A percentile compares a stretch with the other conserved stretches of the same genome.
Evolutionary conservation across 2,113 vertebrate genomes (phyloP).

Genomic region (Fulmarus glacialis): DNA sequence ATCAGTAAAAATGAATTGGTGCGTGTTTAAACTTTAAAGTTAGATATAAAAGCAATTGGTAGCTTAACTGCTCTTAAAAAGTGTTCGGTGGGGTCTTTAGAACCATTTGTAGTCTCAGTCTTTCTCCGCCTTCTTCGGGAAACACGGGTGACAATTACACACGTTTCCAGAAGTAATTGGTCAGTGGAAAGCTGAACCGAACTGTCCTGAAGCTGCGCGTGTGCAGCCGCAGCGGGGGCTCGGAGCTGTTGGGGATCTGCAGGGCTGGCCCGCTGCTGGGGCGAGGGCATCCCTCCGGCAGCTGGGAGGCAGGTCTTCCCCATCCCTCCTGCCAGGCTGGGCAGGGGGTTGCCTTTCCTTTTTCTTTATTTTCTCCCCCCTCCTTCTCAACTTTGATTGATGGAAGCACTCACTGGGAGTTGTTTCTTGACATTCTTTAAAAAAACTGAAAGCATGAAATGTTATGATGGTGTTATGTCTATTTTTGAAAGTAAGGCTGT

Average conservation of each 20-base stretch:
- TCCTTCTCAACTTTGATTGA: constrained; percentile 52
- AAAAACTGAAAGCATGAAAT: constrained; percentile 58
- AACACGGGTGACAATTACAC: not conserved
- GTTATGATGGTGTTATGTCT: constrained; percentile 70
- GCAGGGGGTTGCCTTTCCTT: not conserved
- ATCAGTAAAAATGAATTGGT: not conserved
- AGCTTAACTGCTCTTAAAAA: not conserved
- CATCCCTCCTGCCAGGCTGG: not conserved
- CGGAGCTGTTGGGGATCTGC: constrained; percentile 23
- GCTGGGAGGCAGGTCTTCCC: not conserved
- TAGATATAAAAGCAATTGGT: not conserved
- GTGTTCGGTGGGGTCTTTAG: not conserved
- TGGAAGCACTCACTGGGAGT: constrained; percentile 65
- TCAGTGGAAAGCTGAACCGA: not conserved
- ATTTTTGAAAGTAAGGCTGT: constrained; percentile 75
- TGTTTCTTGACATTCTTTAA: constrained; percentile 66
- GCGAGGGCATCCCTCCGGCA: not conserved
- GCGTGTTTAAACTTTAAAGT: not conserved
- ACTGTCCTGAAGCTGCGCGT: not conserved
- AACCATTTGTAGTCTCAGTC: not conserved
- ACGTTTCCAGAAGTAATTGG: not conserved
- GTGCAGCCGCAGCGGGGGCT: not conserved
- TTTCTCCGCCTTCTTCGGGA: rapidly evolving
- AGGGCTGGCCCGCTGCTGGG: not conserved
- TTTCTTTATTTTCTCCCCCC: not conserved